Evolutionary conservation across 2,888 invertebrate genomes (phyloP).

Genomic region (Platycheirus rosarum): DNA sequence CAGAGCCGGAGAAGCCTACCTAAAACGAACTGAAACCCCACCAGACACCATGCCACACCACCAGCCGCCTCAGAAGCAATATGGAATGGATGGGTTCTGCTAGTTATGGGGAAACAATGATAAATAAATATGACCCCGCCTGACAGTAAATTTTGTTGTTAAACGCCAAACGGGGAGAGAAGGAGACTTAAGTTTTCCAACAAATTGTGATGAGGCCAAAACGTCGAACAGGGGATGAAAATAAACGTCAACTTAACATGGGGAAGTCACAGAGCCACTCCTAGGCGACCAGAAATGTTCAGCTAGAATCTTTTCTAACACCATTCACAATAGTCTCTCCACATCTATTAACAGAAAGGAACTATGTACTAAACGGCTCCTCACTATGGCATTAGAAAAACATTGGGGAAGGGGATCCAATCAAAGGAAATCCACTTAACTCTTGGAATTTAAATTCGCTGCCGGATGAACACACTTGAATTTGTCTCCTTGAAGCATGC

Average conservation of each 20-base stretch:
- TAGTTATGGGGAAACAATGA: slow-evolving; percentile 24
- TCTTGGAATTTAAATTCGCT: too few relatives aligned
- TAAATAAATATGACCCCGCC: slow-evolving; percentile 20
- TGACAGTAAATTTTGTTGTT: background rate
- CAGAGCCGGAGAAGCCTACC: too few relatives aligned
- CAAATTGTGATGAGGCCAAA: slow-evolving; percentile 18
- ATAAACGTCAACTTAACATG: slow-evolving; percentile 78
- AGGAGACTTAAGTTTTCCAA: slow-evolving; percentile 41
- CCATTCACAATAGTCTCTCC: slow-evolving; percentile 8
- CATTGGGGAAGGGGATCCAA: too few relatives aligned
- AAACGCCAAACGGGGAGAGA: slow-evolving; percentile 24
- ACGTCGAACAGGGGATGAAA: slow-evolving; percentile 68
- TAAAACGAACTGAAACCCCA: too few relatives aligned
- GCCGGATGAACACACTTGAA: background rate
- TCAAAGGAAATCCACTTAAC: too few relatives aligned
- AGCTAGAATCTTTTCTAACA: slow-evolving; percentile 24
- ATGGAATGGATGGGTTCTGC: too few relatives aligned
- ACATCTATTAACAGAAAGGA: slow-evolving; percentile 5
- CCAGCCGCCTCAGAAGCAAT: too few relatives aligned
- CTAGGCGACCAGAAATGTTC: slow-evolving; percentile 78
- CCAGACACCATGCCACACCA: background rate
- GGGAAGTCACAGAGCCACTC: slow-evolving; percentile 81
- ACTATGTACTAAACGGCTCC: slow-evolving; percentile 19
- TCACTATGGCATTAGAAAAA: too few relatives aligned
- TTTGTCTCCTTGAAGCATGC: slow-evolving; percentile 12